Evolutionary conservation across 2,888 invertebrate genomes (phyloP).

Genomic region (Drosophila stalkeri): DNA sequence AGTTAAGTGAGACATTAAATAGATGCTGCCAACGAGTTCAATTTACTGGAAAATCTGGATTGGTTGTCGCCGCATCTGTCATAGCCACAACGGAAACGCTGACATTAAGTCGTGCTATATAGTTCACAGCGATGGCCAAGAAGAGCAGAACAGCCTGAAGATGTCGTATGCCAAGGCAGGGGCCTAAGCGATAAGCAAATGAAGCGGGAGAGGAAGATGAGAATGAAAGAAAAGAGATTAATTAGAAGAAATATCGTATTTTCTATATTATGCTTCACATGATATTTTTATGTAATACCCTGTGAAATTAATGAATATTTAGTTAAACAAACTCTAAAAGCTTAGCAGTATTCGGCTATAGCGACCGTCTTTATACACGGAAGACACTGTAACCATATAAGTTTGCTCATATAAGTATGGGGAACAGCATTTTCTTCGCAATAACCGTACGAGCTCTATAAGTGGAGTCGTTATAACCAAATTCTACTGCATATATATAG

Average conservation of each 20-base stretch:
- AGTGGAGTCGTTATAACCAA: no score
- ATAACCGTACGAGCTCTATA: no score
- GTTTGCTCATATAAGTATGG: no score
- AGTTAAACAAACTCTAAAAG: not conserved
- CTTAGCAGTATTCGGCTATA: no score
- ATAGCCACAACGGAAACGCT: constrained; percentile 91
- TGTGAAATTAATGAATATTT: not conserved
- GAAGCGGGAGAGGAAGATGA: not conserved
- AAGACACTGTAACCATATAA: no score
- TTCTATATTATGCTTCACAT: no score
- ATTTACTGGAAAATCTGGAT: constrained; percentile 86
- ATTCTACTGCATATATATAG: no score
- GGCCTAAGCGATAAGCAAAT: constrained; percentile 65
- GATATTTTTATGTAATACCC: not conserved
- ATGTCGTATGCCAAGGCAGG: constrained; percentile 87
- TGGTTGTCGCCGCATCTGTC: constrained; percentile 86
- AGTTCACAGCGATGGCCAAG: constrained; percentile 87
- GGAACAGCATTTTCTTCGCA: no score
- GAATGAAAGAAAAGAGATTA: not conserved
- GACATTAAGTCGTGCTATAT: constrained; percentile 88
- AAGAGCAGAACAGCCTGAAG: constrained; percentile 88
- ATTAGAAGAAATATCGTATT: not conserved
- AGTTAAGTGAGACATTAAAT: not conserved
- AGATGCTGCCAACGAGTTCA: not conserved
- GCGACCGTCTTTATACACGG: no score